Base-by-base conservation (phyloP, 2,888 invertebrate species). In the Andrena bicolor region DNA sequence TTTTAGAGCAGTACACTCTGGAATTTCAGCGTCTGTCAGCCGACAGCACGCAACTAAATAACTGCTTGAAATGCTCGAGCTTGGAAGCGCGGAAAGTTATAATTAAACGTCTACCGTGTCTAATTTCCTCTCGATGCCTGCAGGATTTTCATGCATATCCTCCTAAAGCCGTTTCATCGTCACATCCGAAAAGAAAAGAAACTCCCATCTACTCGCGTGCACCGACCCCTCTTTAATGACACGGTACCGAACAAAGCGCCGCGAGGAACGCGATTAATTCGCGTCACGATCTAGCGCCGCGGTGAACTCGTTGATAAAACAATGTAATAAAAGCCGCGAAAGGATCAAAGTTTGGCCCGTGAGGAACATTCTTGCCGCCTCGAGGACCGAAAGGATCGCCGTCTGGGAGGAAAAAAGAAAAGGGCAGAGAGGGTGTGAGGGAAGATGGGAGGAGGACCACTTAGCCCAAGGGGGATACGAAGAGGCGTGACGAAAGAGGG, bases 261-360 rank as follows among this genome's bases (percentile, higher is more conserved):
- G 68, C 8, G 13, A 56, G 26, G 16, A 58, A 28, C 41, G 28
- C 74, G 69, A 85, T 83, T 80, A 85, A 86, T 86, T 80, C 75
- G 53, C 2, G 8, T 71, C 76, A 71, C 71, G 76, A 75, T 63
- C 23, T 48, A 4, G 23, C 56, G 56, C 23, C 61, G 20, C n/a
- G n/a, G 35, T 7, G 51, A 58, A 48, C 72, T 72, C 60, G 72
- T 77, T 76, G 77, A 80, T 85, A 86, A 83, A 86, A 51, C 66
- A 68, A 53, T 26, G 68, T 48, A 60, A 71, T 72, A 78, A 80
- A 76, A 70, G 53, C 30, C 23, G 8, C 13, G 63, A 26, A 41
- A 56, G 69, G 32, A 72, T 74, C 64, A 28, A 75, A 79, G 78
- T 81, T 79, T 51, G 20, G 61, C 51, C 65, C 71, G 71, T 69